A percentile compares a stretch with the other conserved stretches of the same genome.
These are phyloP conservation scores for Mesochorus sp. DNA, from an alignment of 2,888 invertebrate genomes.

Conservation along the genomic window DNA sequence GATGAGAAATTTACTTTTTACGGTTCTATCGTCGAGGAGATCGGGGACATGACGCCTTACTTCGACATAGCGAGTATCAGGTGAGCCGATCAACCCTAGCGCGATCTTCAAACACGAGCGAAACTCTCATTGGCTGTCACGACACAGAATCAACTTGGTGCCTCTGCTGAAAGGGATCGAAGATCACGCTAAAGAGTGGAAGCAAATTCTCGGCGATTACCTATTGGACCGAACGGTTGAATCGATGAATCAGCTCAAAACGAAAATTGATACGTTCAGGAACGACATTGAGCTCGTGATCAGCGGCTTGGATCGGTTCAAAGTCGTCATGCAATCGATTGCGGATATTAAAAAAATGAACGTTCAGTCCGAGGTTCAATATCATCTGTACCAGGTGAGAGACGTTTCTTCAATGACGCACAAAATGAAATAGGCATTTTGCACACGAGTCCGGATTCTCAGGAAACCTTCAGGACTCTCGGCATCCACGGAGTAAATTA, in stretches of 20 bases:
- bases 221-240: slow-evolving; percentile 87
- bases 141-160: slow-evolving; percentile 85
- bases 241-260: slow-evolving; percentile 87
- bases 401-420: too few relatives aligned
- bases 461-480: slow-evolving; percentile 91
- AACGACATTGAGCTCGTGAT: slow-evolving; percentile 89
- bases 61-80: slow-evolving; percentile 88
- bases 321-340: slow-evolving; percentile 92
- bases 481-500: slow-evolving; percentile 88
- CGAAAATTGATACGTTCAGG: slow-evolving; percentile 87
- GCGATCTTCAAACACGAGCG: too few relatives aligned
- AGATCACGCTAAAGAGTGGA: slow-evolving; percentile 91
- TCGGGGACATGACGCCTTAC: slow-evolving; percentile 85
- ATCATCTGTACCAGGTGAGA: slow-evolving; percentile 83
- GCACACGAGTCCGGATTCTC: slow-evolving; percentile 78
- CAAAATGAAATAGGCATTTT: too few relatives aligned
- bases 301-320: slow-evolving; percentile 91
- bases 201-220: slow-evolving; percentile 87
- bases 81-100: slow-evolving; percentile 69
- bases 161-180: slow-evolving; percentile 88
- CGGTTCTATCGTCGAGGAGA: slow-evolving; percentile 88
- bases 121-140: too few relatives aligned
- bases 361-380: slow-evolving; percentile 90
- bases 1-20: slow-evolving; percentile 94
- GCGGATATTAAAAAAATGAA: slow-evolving; percentile 89